Base-by-base conservation (phyloP, 2,888 invertebrate species). In the Aproaerema taeniolella region DNA sequence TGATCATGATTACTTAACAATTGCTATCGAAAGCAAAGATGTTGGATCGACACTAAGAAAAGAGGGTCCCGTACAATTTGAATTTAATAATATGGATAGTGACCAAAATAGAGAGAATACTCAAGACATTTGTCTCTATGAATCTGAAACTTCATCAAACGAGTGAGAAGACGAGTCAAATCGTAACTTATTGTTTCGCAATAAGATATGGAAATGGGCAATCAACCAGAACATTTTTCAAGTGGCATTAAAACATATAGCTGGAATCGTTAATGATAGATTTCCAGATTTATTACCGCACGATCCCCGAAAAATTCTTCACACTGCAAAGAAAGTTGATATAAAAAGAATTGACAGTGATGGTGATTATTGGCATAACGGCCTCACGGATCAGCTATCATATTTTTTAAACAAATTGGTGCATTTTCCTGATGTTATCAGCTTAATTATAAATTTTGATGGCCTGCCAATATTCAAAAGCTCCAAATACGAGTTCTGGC, bases 401-500 rank as follows among this genome's bases (percentile, higher is more conserved):
- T 20, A 39, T 15, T 16, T 39, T 15, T 16, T 26, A 12, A 26
- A 25, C 31, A 39, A 39, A 14, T 2, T 26, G 3, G n/a, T 14
- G 10, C 3, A 4, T 4, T 20, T 20, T 5, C 28, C 28, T 3
- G n/a, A 28, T n/a, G n/a, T 7, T 4, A 28, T 28, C 4, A 28
- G 3, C n/a, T 4, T 35, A 4, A 9, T 13, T 25, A n/a, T 35
- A 13, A 35, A 35, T 13, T 9, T 35, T 25, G 34, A 35, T 14
- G 34, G 34, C 2, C 6, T 36, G 29, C 36, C 36, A 3, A 28
- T n/a, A n/a, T n/a, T 13, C 12, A 37, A 37, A 29, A 37, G 37
- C 30, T 16, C 29, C 4, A 37, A 29, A 30, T 2, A 17, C 14
- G 30, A 43, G 20, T 43, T 40, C 39, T 43, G 43, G 43, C 43